Evolutionary conservation across 2,113 vertebrate species (phyloP).

Genomic region (Channa maculata): DNA sequence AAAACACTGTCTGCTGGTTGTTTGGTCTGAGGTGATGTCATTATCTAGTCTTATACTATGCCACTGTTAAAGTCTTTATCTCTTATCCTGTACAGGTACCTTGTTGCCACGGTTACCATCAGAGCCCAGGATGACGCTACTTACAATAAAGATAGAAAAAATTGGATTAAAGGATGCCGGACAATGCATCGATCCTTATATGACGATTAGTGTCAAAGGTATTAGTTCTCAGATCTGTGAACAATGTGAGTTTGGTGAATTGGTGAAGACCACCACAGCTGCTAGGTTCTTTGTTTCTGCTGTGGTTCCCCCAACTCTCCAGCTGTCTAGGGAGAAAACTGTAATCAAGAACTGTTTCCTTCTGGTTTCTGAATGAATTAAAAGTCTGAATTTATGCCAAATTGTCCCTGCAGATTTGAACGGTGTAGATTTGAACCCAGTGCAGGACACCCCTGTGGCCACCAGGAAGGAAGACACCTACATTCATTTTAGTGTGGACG

Average conservation of each 20-base stretch:
- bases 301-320: background rate
- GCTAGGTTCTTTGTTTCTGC: slow-evolving; percentile 3
- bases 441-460: slow-evolving; percentile 96
- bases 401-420: slow-evolving; percentile 87
- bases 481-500: slow-evolving; percentile 94
- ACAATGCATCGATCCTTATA: slow-evolving; percentile 98
- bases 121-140: slow-evolving; percentile 95
- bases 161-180: slow-evolving; percentile 98
- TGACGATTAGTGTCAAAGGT: slow-evolving; percentile 98
- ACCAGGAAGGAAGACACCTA: slow-evolving; percentile 95
- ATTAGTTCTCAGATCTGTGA: background rate
- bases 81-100: slow-evolving; percentile 86
- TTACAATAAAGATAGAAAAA: slow-evolving; percentile 96
- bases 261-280: background rate
- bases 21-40: background rate
- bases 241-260: background rate
- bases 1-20: background rate
- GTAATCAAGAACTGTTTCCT: background rate
- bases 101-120: slow-evolving; percentile 95
- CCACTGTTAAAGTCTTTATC: background rate
- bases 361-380: background rate
- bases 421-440: slow-evolving; percentile 93
- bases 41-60: background rate
- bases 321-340: background rate
- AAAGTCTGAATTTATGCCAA: no score